phyloP scores from a whole-genome alignment of 2,113 vertebrate species.

The Coryphaenoides rupestris region DNA sequence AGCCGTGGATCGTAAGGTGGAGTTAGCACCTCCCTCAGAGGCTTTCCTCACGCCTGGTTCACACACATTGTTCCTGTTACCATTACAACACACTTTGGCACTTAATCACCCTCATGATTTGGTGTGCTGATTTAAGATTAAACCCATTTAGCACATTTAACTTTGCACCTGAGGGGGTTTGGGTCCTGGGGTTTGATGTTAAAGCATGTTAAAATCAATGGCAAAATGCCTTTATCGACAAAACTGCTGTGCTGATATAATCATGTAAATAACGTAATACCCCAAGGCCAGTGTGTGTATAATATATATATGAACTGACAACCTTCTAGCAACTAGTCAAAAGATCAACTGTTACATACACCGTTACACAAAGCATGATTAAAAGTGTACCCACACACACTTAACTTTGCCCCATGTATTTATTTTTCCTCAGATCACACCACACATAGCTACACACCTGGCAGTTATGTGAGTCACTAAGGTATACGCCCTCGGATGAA shows the following conservation, averaged over 20 bases:
- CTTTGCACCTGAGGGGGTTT: constrained; percentile 32
- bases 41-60: constrained; percentile 38
- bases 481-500: constrained; percentile 23
- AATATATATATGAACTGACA: constrained; percentile 10
- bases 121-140: constrained; percentile 48
- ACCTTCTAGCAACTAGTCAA: not conserved
- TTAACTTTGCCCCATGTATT: no score
- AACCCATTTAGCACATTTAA: constrained; percentile 46
- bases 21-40: not conserved
- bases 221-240: constrained; percentile 34
- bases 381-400: not conserved
- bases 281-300: not conserved
- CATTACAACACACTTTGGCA: constrained; percentile 38
- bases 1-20: not conserved
- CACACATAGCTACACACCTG: not conserved
- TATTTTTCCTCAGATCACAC: not conserved
- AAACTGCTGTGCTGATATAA: constrained; percentile 15
- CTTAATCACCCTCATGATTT: constrained; percentile 46
- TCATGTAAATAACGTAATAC: constrained; percentile 8
- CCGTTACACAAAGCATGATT: not conserved
- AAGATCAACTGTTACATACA: no score
- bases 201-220: constrained; percentile 9
- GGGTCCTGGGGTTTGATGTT: not conserved
- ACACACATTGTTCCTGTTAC: constrained; percentile 12
- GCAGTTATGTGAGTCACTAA: constrained; percentile 26